Base-by-base conservation (phyloP, 92 coral and sea anemone species). In the Actinostola sp. region DNA sequence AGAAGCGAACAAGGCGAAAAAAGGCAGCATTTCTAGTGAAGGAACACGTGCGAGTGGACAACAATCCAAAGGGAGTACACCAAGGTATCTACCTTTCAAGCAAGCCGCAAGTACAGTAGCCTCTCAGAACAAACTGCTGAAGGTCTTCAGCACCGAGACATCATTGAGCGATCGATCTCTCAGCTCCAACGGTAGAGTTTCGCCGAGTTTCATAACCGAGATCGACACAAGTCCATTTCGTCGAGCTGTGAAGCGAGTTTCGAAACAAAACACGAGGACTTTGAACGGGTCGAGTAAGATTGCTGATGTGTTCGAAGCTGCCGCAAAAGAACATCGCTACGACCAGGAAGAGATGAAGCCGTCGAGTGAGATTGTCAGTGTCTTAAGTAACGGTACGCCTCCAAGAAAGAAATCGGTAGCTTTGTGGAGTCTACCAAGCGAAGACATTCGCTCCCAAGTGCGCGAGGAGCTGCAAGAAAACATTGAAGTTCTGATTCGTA, bases 401-500 rank as follows among this genome's bases (percentile, higher is more conserved):
- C 43, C 60, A 2, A 48, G 9, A 31, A 52, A 33, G 14, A 59
- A 30, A 44, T 16, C 58, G n/a, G 11, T 46, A 23, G 63, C 60
- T 29, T 28, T 75, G 2, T 49, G 70, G 81, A 53, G 26, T 25
- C 39, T 75, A 15, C 55, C 81, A 3, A 50, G 49, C 20, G 81
- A 63, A 6, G 64, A 57, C 8, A 36, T 75, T 21, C 67, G 81
- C 2, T 63, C 81, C 8, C 50, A 75, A 34, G 66, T 75, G 48
- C 71, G 81, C 0, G 72, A 75, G 15, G 81, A 79, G 74, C 75
- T 91, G 16, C 78, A 77, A 21, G 92, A 84, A 43, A 85, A 84
- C 56, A 74, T 88, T 17, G 97, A 91, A 10, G 85, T 91, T 21
- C 70, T 94, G 52, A 83, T 92, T 36, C 85, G 92, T 16, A 94